Base-by-base conservation (phyloP, 2,113 vertebrate genomes). In the Chaetorhynchus papuensis region DNA sequence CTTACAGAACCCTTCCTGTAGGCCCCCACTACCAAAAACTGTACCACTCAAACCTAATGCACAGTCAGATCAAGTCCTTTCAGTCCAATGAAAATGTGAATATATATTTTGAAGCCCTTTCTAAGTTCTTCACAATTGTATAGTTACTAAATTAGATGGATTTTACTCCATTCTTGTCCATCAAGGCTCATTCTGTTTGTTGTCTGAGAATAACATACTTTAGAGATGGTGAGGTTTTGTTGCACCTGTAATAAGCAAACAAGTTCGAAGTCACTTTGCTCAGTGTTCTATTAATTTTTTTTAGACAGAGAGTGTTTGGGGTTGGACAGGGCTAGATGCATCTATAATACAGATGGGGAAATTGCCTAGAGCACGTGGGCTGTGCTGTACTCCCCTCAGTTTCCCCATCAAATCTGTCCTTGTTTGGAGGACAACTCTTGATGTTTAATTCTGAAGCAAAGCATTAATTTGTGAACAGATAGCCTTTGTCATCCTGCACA, bases 391-490 rank as follows among this genome's bases (percentile, higher is more conserved):
- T 70, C 47, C 84, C 59, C 47, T 82, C 60, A 63, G 80, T 70
- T 26, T 87, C 52, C 42, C 33, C 52, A 47, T 81, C 60, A 93
- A 77, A 66, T 66, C 81, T 78, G 69, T 45, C 84, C 69, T 93
- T 91, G 57, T 93, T 91, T 90, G 66, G 65, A 97, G 89, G 94
- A 78, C 83, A 89, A 12, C 65, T 66, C 69, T 63, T 78, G 69
- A 72, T 90, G 65, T 82, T 92, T 89, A 87, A 83, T 93, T 80
- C 75, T 87, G 69, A 94, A 96, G 71, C 47, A 47, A 47, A 83
- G 69, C 79, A 83, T 92, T 94, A 92, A 81, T 88, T 90, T 83
- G 45, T 75, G 76, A 92, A 86, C 66, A 90, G 75, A 95, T 63
- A 93, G 56, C 52, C 60, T 92, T 74, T 88, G 87, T 94, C 83